Conservation (phyloP, 2,797 vertebrate species). For the Hydrocynus forskahlii region DNA sequence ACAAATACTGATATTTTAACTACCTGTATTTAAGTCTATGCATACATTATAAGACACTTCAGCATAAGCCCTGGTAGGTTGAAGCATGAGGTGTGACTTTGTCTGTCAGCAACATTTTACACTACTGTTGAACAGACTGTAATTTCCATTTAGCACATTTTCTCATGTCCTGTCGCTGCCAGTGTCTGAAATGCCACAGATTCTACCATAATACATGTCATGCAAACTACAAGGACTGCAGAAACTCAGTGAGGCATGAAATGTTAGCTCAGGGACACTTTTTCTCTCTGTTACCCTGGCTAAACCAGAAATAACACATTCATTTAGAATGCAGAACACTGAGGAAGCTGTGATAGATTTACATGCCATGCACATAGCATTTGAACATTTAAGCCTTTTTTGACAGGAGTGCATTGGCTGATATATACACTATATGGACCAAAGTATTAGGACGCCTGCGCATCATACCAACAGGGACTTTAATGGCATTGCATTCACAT, state of each 20-base stretch:
- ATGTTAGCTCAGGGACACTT: conserved; percentile 11
- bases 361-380: background rate
- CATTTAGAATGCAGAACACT: conserved; percentile 15
- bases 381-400: background rate
- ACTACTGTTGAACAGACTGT: background rate
- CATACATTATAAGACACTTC: background rate
- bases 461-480: too few species aligned
- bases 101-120: conserved; percentile 2
- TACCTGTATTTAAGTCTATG: background rate
- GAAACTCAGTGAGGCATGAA: conserved; percentile 4
- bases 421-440: too few species aligned
- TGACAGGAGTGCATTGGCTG: background rate
- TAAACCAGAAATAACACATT: conserved; percentile 3
- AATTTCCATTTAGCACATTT: conserved; percentile 17
- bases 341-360: background rate
- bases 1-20: too few species aligned
- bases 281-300: background rate
- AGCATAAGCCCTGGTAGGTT: too few species aligned
- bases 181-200: conserved; percentile 1
- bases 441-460: too few species aligned
- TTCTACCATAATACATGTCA: background rate
- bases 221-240: conserved; percentile 19
- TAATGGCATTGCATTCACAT: too few species aligned
- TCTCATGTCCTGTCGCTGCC: conserved; percentile 7
- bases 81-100: background rate